A percentile compares a stretch with the other conserved stretches of the same genome.
These are phyloP conservation scores for Schizotus pectinicornis DNA, from an alignment of 2,888 invertebrate genomes.

Conservation along the genomic window DNA sequence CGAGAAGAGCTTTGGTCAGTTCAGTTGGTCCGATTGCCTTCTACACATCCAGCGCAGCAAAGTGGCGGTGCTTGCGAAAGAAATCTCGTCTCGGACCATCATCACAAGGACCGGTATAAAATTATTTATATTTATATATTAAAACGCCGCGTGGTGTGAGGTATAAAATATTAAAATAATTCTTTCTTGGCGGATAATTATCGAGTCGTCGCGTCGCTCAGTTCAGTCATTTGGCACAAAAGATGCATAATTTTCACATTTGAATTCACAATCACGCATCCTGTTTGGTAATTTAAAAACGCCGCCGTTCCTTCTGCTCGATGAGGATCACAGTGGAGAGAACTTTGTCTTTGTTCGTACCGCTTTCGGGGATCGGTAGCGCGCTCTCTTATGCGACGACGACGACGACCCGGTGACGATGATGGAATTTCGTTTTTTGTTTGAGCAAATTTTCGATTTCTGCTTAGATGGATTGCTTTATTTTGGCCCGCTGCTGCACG, in stretches of 20 bases:
- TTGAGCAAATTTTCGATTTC: slow-evolving; percentile 24
- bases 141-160: slow-evolving; percentile 48
- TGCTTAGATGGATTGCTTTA: slow-evolving; percentile 37
- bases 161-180: slow-evolving; percentile 52
- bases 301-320: slow-evolving; percentile 5
- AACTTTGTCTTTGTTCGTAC: slow-evolving; percentile 10
- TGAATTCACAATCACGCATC: slow-evolving; percentile 52
- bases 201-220: slow-evolving; percentile 47
- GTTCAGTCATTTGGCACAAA: slow-evolving; percentile 49
- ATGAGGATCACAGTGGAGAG: too few relatives aligned
- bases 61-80: slow-evolving; percentile 20
- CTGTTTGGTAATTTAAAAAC: slow-evolving; percentile 37
- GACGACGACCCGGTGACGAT: slow-evolving; percentile 16
- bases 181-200: slow-evolving; percentile 51
- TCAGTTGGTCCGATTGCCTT: too few relatives aligned
- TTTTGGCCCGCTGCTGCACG: slow-evolving; percentile 12
- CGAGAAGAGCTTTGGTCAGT: too few relatives aligned
- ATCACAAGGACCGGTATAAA: slow-evolving; percentile 2
- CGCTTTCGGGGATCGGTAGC: neutral
- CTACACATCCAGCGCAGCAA: too few relatives aligned
- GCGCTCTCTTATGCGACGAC: slow-evolving; percentile 14
- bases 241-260: slow-evolving; percentile 56
- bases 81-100: slow-evolving; percentile 24
- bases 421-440: slow-evolving; percentile 23
- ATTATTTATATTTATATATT: slow-evolving; percentile 46